A percentile compares a stretch with the other conserved stretches of the same genome.
Evolutionary conservation across 2,797 vertebrate species (phyloP).

Genomic region (Chloroceryle amazona): DNA sequence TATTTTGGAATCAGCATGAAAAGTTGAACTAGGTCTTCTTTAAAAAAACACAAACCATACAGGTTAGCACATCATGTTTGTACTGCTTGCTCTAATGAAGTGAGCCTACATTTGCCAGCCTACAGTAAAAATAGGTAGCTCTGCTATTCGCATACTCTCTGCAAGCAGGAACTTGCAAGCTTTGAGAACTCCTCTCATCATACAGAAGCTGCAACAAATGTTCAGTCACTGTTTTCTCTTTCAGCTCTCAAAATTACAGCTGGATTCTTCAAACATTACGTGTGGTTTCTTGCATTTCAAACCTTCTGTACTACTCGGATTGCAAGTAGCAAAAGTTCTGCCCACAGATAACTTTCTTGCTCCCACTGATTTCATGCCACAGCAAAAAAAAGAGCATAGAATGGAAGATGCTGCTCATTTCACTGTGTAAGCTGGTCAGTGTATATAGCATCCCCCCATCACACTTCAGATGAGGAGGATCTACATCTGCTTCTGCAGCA

Average conservation of each 20-base stretch:
- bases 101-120: background rate
- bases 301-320: slow-evolving; percentile 57
- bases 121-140: background rate
- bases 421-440: background rate
- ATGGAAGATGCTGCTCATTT: background rate
- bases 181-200: background rate
- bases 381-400: background rate
- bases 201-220: background rate
- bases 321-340: slow-evolving; percentile 47
- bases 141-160: background rate
- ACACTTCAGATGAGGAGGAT: background rate
- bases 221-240: slow-evolving; percentile 6
- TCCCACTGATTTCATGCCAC: background rate
- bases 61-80: background rate
- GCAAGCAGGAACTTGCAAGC: background rate
- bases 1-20: background rate
- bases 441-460: background rate
- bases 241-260: slow-evolving; percentile 46
- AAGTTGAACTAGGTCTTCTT: background rate
- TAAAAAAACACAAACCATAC: background rate
- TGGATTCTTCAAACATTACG: slow-evolving; percentile 38
- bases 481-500: background rate
- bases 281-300: slow-evolving; percentile 45
- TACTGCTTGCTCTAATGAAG: background rate
- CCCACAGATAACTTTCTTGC: background rate